These are phyloP conservation scores for Helicolenus hilgendorfi DNA, from an alignment of 2,797 vertebrate genomes.

Conservation along the genomic window DNA sequence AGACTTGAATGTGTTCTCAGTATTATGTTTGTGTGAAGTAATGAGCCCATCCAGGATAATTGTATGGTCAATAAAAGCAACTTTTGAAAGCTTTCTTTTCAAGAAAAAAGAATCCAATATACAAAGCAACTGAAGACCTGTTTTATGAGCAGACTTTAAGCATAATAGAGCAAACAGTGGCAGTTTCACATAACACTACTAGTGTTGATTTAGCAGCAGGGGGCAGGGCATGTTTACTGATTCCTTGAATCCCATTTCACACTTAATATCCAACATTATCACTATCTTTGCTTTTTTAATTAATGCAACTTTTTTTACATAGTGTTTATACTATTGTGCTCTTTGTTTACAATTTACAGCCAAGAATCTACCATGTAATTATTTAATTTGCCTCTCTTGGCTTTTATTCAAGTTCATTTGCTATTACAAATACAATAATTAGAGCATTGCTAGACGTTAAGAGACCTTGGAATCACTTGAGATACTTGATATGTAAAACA, in stretches of 20 bases:
- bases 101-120: not conserved
- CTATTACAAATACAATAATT: constrained; percentile 23
- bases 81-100: not conserved
- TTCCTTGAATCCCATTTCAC: constrained; percentile 30
- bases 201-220: constrained; percentile 4
- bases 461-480: not conserved
- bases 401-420: constrained; percentile 23
- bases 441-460: not conserved
- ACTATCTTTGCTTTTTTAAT: not conserved
- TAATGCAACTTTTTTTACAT: not conserved
- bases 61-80: not conserved
- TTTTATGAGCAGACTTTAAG: not conserved
- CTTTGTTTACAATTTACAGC: constrained; percentile 16
- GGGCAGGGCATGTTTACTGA: constrained; percentile 3
- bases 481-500: not conserved
- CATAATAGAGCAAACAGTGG: not conserved
- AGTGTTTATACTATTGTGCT: not conserved
- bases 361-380: constrained; percentile 25
- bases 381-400: constrained; percentile 6
- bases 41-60: not conserved
- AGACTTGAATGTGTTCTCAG: not conserved
- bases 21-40: not conserved
- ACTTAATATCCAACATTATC: constrained; percentile 17
- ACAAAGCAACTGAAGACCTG: not conserved
- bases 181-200: not conserved